A percentile compares a stretch with the other conserved stretches of the same genome.
These are phyloP conservation scores for Pangasianodon hypophthalmus DNA, from an alignment of 2,113 vertebrate species.

Conservation along the genomic window DNA sequence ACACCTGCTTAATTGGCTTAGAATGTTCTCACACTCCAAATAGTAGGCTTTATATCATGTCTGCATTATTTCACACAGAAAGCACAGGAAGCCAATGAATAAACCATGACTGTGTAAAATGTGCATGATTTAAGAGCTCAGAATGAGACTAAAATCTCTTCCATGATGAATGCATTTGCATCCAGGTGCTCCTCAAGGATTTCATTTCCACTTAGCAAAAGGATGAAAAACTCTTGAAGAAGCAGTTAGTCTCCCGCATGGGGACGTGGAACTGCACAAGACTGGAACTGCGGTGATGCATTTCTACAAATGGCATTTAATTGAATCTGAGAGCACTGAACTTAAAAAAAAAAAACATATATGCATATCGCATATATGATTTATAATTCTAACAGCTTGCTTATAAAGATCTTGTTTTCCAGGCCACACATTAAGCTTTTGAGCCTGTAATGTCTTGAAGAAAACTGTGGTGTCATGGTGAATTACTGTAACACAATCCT, in stretches of 20 bases:
- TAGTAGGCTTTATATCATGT: not conserved
- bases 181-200: slow-evolving; percentile 34
- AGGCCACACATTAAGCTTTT: slow-evolving; percentile 24
- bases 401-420: slow-evolving; percentile 65
- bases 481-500: slow-evolving; percentile 49
- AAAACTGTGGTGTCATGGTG: slow-evolving; percentile 40
- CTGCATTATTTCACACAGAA: slow-evolving; percentile 43
- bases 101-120: slow-evolving; percentile 46
- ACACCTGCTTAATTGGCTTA: not conserved
- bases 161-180: slow-evolving; percentile 43
- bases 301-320: slow-evolving; percentile 57
- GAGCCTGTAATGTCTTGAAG: slow-evolving; percentile 39
- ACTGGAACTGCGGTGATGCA: slow-evolving; percentile 44
- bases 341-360: slow-evolving; percentile 54
- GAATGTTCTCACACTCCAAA: not conserved
- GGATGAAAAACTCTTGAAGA: slow-evolving; percentile 43
- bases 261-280: not conserved
- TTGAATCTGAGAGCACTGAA: slow-evolving; percentile 63
- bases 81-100: slow-evolving; percentile 52
- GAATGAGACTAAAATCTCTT: slow-evolving; percentile 54
- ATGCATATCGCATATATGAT: slow-evolving; percentile 58
- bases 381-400: slow-evolving; percentile 56
- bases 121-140: slow-evolving; percentile 50
- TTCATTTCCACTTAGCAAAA: slow-evolving; percentile 33
- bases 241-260: slow-evolving; percentile 35